Base-by-base conservation (phyloP, 2,888 invertebrate species). In the Hydriomena furcata region DNA sequence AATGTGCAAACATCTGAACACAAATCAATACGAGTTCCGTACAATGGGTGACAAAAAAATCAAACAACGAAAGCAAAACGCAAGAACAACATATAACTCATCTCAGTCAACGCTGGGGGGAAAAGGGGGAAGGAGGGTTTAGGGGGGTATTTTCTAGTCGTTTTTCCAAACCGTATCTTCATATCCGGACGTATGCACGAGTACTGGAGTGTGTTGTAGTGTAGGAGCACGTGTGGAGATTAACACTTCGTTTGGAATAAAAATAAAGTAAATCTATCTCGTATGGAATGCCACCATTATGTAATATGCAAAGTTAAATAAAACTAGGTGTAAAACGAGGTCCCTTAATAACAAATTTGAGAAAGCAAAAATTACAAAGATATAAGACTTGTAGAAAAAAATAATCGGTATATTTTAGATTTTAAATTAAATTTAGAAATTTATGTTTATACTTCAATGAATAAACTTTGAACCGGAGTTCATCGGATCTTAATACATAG, bases 121-220 rank as follows among this genome's bases (percentile, higher is more conserved):
- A 34, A 12, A 21, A 25, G 38, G 37, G 35, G 36, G 46, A 41
- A 42, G 31, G 28, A 35, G 13, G n/a, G n/a, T n/a, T n/a, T n/a
- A n/a, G n/a, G 31, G 35, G 49, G 45, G 70, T 70, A 67, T 68
- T 66, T 63, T 67, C 65, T 73, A 65, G 73, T 82, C 74, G 84
- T 84, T 87, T 85, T 86, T 84, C 79, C 79, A 65, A 65, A 63
- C 77, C 80, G 80, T 87, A 86, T 86, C 88, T 87, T 86, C 85
- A 86, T 86, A 88, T 87, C 87, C 88, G 87, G 84, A 71, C 69
- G 59, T 56, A 57, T 58, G 60, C 56, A 27, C 17, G 42, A 17
- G 40, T 34, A 40, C 38, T 47, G 30, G 40, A 41, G 43, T 40
- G 35, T 50, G 42, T 51, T 42, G 25, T 49, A 51, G 53, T 25